These are phyloP conservation scores for Rhinophrynus dorsalis DNA, from an alignment of 2,797 vertebrate genomes.

Conservation along the genomic window DNA sequence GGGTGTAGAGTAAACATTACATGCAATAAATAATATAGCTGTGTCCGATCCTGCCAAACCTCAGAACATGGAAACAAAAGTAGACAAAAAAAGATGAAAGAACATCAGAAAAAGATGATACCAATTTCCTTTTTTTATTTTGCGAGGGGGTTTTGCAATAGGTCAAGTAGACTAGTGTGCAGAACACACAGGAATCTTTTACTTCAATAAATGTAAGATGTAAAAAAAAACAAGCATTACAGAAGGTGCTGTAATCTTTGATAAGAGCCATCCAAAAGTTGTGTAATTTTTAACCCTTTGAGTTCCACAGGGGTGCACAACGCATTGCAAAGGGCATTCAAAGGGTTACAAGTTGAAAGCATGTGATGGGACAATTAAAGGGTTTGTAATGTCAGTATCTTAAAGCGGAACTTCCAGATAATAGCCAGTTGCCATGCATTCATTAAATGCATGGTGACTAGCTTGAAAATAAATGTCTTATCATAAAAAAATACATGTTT, in stretches of 20 bases:
- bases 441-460: too few relatives aligned
- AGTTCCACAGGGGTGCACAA: too few relatives aligned
- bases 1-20: slow-evolving; percentile 41
- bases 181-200: slow-evolving; percentile 66
- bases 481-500: too few relatives aligned
- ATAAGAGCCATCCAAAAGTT: slow-evolving; percentile 68
- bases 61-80: slow-evolving; percentile 30
- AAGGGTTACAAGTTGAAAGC: slow-evolving; percentile 57
- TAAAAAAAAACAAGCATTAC: slow-evolving; percentile 73
- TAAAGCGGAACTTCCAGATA: too few relatives aligned
- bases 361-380: slow-evolving; percentile 62
- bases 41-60: slow-evolving; percentile 31
- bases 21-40: slow-evolving; percentile 49
- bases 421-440: too few relatives aligned
- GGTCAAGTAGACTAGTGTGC: slow-evolving; percentile 1
- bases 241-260: slow-evolving; percentile 73
- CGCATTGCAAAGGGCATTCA: too few relatives aligned
- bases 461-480: too few relatives aligned
- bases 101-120: slow-evolving; percentile 51
- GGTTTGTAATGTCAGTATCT: too few relatives aligned
- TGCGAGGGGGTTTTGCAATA: too few relatives aligned
- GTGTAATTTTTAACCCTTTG: too few relatives aligned
- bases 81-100: slow-evolving; percentile 48
- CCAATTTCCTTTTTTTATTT: slow-evolving; percentile 40
- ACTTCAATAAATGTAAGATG: slow-evolving; percentile 68